phyloP scores from a whole-genome alignment of 2,113 vertebrate species.

The Lophius piscatorius region DNA sequence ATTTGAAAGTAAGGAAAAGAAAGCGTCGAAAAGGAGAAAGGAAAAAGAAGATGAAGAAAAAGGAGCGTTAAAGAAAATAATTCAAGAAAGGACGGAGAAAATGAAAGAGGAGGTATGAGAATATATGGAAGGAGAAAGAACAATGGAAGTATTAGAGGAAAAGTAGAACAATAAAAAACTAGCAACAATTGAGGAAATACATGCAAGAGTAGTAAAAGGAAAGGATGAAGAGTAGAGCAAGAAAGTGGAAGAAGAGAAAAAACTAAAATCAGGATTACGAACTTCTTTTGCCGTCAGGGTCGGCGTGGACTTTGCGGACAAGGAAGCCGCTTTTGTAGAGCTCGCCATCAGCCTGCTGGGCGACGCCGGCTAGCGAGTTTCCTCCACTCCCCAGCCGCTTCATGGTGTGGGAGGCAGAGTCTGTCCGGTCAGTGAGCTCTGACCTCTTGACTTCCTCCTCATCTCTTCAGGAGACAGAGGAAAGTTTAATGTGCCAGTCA shows the following conservation, averaged over 20 bases:
- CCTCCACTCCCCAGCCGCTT: conserved; percentile 86
- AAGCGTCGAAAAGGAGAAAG: too few species aligned
- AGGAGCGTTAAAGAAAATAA: too few species aligned
- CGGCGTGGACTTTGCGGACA: conserved; percentile 95
- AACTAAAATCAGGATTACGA: background rate
- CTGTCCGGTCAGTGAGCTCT: conserved; percentile 85
- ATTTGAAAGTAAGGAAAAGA: too few species aligned
- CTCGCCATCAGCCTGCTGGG: conserved; percentile 86
- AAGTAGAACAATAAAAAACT: too few species aligned
- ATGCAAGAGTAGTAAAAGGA: too few species aligned
- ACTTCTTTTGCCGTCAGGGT: conserved; percentile 96
- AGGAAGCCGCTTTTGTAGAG: conserved; percentile 93
- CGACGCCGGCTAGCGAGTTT: conserved; percentile 90
- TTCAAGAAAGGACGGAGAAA: too few species aligned
- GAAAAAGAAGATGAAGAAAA: too few species aligned
- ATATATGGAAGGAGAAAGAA: too few species aligned
- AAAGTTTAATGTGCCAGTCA: background rate
- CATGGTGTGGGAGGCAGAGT: conserved; percentile 92
- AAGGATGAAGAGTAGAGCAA: background rate
- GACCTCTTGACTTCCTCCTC: conserved; percentile 95
- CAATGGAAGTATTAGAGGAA: too few species aligned
- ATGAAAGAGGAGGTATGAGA: too few species aligned
- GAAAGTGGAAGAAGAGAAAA: background rate
- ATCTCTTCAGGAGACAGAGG: conserved; percentile 78
- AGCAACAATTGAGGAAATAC: too few species aligned